phyloP scores from a whole-genome alignment of 2,888 invertebrate species.

The Drosophila maculinotata region DNA sequence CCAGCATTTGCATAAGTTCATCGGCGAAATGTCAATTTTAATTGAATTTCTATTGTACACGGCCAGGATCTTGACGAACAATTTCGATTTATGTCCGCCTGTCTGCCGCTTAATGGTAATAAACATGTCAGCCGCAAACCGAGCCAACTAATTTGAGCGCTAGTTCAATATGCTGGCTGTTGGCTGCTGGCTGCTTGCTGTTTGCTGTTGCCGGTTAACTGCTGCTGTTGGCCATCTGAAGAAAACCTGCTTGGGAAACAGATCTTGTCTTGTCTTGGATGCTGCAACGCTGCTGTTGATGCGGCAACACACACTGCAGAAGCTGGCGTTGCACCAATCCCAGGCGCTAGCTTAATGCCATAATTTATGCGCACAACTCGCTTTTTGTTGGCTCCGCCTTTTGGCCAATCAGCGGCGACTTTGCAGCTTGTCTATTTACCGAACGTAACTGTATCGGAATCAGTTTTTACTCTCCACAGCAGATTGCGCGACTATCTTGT shows the following conservation, averaged over 20 bases:
- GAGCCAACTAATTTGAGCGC: conserved; percentile 64
- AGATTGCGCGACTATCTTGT: conserved; percentile 17
- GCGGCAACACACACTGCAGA: conserved; percentile 19
- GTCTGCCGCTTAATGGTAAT: conserved; percentile 59
- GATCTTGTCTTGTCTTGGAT: conserved; percentile 58
- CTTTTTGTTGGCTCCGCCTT: conserved; percentile 72
- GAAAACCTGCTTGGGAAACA: conserved; percentile 65
- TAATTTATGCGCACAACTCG: conserved; percentile 80
- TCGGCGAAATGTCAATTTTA: conserved; percentile 75
- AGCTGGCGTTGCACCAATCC: conserved; percentile 77
- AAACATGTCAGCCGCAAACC: conserved; percentile 71
- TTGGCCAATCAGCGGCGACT: conserved; percentile 72
- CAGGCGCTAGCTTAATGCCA: conserved; percentile 80
- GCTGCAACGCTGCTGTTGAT: conserved; percentile 48
- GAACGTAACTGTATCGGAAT: conserved; percentile 18
- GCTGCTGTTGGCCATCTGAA: conserved; percentile 7
- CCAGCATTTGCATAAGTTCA: conserved; percentile 62
- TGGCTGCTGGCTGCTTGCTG: neutral
- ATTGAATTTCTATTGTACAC: conserved; percentile 76
- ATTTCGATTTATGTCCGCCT: conserved; percentile 63
- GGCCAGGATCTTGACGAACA: conserved; percentile 48
- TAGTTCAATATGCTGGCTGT: conserved; percentile 46
- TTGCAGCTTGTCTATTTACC: conserved; percentile 53
- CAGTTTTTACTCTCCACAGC: conserved; percentile 1
- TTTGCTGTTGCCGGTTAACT: neutral